Evolutionary conservation across 1,140 invertebrate genomes (phyloP), one percentile per base, ranked within the genome.

Genomic region (Panagrolaimus sp.): DNA sequence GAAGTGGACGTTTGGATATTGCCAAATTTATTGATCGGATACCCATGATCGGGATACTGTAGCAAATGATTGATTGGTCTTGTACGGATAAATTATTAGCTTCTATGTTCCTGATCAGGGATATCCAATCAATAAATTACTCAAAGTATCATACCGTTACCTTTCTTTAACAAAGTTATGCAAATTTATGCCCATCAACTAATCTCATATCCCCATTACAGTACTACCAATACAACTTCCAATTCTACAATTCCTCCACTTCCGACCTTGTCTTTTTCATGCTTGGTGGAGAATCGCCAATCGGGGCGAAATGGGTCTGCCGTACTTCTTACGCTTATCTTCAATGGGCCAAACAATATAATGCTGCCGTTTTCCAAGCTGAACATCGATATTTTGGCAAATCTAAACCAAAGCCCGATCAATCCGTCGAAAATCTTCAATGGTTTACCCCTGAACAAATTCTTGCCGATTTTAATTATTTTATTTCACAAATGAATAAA

Each of bases 211-310:
- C n/a, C n/a, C n/a, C n/a, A n/a, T 15, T 14, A 26, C 63, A 64
- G 15, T 43, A 64, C 28, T 64, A 64, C 10, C 38, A 43, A 14
- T 64, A 43, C 26, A 64, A 64, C n/a, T 24, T 17, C n/a, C n/a
- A 64, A 17, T n/a, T n/a, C 9, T 64, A 64, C 10, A 43, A 32
- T 9, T 21, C 17, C 6, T 8, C 5, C 1, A 14, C 6, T 12
- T 43, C 63, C 2, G 28, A 58, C 5, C 21, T 58, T 24, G 28
- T 43, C 12, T 64, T 64, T 38, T 64, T 64, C 28, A 64, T 64
- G 63, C 63, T 64, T n/a, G 63, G 63, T n/a, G 63, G 63, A 38
- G 63, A 64, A 17, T 64, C 63, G 0, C 63, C 28, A 9, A 32
- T 58, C 8, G 52, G 52, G 1, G 52, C 52, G 0, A 58, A 64